A percentile compares a stretch with the other conserved stretches of the same genome.
These are phyloP conservation scores for Oxystoma pomonae DNA, from an alignment of 2,888 invertebrate species.

Conservation along the genomic window DNA sequence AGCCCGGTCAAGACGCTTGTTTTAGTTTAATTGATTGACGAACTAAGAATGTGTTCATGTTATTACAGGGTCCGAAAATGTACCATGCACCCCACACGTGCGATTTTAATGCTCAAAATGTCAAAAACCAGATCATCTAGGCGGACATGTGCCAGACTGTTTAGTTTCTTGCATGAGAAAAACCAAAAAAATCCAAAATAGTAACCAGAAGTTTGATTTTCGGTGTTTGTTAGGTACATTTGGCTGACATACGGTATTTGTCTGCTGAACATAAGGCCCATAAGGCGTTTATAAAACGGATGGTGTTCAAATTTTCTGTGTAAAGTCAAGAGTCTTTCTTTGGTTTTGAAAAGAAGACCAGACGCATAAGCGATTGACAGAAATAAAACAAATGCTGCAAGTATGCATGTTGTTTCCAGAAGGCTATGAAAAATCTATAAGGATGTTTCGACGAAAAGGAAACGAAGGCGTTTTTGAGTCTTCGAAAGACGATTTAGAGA, in stretches of 20 bases:
- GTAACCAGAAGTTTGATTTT: slow-evolving; percentile 12
- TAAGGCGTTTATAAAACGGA: neutral
- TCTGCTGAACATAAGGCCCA: neutral
- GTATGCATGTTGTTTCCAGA: no score
- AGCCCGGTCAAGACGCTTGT: no score
- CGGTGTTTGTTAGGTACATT: slow-evolving; percentile 13
- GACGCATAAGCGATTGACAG: neutral
- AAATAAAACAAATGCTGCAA: neutral
- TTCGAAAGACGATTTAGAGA: no score
- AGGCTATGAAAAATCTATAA: no score
- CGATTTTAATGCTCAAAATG: neutral
- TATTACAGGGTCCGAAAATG: neutral
- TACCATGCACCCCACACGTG: neutral
- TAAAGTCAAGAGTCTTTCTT: neutral
- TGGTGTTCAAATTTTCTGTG: neutral
- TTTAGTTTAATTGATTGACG: no score
- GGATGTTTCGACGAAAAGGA: no score
- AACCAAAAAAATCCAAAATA: slow-evolving; percentile 15
- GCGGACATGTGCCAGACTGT: neutral
- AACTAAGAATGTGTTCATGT: neutral
- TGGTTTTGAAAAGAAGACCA: neutral
- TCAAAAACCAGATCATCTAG: neutral
- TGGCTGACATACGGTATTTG: slow-evolving; percentile 12
- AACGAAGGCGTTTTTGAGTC: no score
- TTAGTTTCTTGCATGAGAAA: slow-evolving; percentile 5